Base-by-base conservation (phyloP, 2,797 vertebrate genomes). In the Parauchenoglanis punctatus region DNA sequence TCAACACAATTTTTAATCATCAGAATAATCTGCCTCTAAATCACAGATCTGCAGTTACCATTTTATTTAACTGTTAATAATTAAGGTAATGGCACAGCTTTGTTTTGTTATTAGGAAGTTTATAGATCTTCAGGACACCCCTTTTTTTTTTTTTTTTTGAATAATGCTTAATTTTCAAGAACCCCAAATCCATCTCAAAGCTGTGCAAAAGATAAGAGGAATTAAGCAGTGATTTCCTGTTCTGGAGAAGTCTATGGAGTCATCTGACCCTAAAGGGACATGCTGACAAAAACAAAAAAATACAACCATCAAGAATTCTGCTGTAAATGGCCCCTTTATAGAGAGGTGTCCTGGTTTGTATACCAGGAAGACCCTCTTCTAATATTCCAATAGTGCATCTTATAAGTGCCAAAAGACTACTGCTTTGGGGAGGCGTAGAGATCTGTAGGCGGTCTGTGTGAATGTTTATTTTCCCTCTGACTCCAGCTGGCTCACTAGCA, bases 401-500 rank as follows among this genome's bases (percentile, higher is more conserved):
- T 44, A 61, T 61, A 81, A 40, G 40, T 49, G 40, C 59, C 8
- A 63, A 82, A 65, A 4, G 59, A 49, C 59, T 65, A 17, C 15
- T 82, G 59, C 35, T 65, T 65, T 82, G 44, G 40, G 17, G 35
- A 46, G 25, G 40, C 61, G 40, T 40, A 40, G 40, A 40, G 28
- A 54, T 70, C n/a, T 35, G 82, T 83, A 46, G 61, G 81, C 18
- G 80, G 82, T 54, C 46, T 68, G 65, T 68, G 46, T 83, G 18
- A 10, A 23, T 59, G 18, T 17, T 81, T 67, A 44, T 44, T 46
- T 52, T 15, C 5, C 8, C 25, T 3, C 7, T 20, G 1, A 23
- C n/a, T n/a, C 82, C 82, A 83, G 82, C 63, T 83, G 82, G 65
- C 82, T 83, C 63, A 70, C 28, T 70, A 70, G 2, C 11, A 18